Conservation (phyloP, 2,113 vertebrate genomes). For the Solea solea region DNA sequence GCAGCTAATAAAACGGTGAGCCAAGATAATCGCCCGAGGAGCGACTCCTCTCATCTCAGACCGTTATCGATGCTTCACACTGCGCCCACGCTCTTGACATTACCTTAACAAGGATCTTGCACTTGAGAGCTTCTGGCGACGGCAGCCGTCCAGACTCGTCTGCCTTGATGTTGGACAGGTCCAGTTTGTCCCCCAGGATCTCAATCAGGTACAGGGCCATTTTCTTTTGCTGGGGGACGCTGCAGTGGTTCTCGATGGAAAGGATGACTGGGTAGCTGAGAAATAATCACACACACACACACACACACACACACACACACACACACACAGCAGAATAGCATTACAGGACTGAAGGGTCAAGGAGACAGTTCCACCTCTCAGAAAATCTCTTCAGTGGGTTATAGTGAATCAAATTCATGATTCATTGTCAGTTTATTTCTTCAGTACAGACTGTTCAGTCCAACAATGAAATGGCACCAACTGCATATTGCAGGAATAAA, state of each 20-base stretch:
- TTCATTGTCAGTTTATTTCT: not conserved
- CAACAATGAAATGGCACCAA: not conserved
- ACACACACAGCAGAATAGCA: not conserved
- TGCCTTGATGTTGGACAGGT: constrained; percentile 84
- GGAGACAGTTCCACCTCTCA: not conserved
- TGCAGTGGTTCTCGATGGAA: constrained; percentile 98
- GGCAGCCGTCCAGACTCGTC: constrained; percentile 86
- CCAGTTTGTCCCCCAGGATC: constrained; percentile 93
- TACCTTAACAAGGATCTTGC: constrained; percentile 97
- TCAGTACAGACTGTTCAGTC: not conserved
- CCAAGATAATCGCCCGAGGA: constrained; percentile 17
- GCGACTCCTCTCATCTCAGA: constrained; percentile 1
- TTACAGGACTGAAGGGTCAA: not conserved
- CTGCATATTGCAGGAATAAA: not conserved
- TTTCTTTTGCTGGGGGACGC: constrained; percentile 95
- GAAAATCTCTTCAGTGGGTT: not conserved
- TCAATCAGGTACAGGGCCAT: constrained; percentile 94
- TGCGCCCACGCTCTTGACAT: not conserved
- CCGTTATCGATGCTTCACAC: not conserved
- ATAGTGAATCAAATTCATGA: not conserved
- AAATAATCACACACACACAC: constrained; percentile 15
- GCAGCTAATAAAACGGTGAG: not conserved
- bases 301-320: constrained; percentile 15
- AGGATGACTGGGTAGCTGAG: constrained; percentile 94
- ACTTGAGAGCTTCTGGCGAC: constrained; percentile 90